These are phyloP conservation scores for Griposia aprilina DNA, from an alignment of 2,888 invertebrate species.

Conservation along the genomic window DNA sequence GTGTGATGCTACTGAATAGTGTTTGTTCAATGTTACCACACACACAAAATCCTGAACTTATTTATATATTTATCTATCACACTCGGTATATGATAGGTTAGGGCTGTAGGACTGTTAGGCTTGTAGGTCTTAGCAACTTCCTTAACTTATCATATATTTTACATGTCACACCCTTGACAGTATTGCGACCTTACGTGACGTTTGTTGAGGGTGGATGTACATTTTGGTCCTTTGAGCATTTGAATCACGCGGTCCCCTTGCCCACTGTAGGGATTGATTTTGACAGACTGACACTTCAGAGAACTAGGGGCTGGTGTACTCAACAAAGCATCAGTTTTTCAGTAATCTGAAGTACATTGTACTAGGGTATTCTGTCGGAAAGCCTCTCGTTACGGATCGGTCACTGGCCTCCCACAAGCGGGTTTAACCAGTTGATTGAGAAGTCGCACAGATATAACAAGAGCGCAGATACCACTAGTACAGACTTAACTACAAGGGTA, in stretches of 20 bases:
- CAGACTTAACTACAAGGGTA: background rate
- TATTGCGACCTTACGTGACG: too few relatives aligned
- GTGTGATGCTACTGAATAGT: too few relatives aligned
- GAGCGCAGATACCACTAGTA: conserved; percentile 13
- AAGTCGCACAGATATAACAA: conserved; percentile 9
- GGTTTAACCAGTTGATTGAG: conserved; percentile 15
- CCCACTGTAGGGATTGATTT: conserved; percentile 3
- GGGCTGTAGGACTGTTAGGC: too few relatives aligned
- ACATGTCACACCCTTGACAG: too few relatives aligned
- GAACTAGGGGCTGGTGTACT: conserved; percentile 12
- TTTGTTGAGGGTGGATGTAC: too few relatives aligned
- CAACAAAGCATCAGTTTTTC: conserved; percentile 16
- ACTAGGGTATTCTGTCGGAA: background rate
- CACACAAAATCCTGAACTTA: too few relatives aligned
- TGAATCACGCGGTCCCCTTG: background rate
- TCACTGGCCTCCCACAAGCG: conserved; percentile 10
- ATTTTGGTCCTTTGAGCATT: too few relatives aligned
- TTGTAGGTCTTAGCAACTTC: too few relatives aligned
- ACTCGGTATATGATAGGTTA: too few relatives aligned
- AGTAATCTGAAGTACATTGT: conserved; percentile 10
- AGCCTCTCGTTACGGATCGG: conserved; percentile 11
- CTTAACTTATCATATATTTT: too few relatives aligned
- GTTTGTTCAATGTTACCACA: too few relatives aligned
- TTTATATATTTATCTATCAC: too few relatives aligned
- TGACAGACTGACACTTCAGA: background rate